A percentile compares a stretch with the other conserved stretches of the same genome.
Conservation (phyloP, 2,888 invertebrate genomes). For the Eubasilissa splendida region DNA sequence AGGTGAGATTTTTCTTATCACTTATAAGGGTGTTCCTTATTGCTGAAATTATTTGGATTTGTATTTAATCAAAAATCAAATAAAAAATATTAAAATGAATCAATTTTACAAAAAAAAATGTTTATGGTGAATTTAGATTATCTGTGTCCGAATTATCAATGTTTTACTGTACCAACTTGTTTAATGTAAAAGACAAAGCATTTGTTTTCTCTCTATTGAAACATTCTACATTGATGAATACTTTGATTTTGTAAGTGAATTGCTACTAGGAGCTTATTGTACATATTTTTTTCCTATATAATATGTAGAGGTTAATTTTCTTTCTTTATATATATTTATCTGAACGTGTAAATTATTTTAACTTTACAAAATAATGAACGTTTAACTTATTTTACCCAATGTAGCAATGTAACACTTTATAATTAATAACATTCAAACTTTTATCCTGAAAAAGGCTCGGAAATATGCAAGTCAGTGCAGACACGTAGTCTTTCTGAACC, state of each 20-base stretch:
- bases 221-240: background rate
- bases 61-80: no score
- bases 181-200: conserved; percentile 1
- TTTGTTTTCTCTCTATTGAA: conserved; percentile 26
- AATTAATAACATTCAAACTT: background rate
- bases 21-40: no score
- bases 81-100: no score
- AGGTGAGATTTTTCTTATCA: no score
- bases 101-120: no score
- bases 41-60: no score
- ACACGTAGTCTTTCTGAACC: no score
- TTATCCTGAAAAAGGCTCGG: no score
- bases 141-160: no score
- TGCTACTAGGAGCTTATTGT: conserved; percentile 33
- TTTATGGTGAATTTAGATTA: no score
- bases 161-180: background rate
- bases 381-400: conserved; percentile 11
- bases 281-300: conserved; percentile 24
- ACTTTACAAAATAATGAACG: conserved; percentile 3
- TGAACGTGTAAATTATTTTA: background rate
- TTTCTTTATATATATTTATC: conserved; percentile 19
- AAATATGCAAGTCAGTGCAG: no score
- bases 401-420: background rate
- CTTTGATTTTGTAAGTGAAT: conserved; percentile 5
- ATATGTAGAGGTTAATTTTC: conserved; percentile 16